phyloP scores from a whole-genome alignment of 2,113 vertebrate genomes.

The Nothocercus julius region DNA sequence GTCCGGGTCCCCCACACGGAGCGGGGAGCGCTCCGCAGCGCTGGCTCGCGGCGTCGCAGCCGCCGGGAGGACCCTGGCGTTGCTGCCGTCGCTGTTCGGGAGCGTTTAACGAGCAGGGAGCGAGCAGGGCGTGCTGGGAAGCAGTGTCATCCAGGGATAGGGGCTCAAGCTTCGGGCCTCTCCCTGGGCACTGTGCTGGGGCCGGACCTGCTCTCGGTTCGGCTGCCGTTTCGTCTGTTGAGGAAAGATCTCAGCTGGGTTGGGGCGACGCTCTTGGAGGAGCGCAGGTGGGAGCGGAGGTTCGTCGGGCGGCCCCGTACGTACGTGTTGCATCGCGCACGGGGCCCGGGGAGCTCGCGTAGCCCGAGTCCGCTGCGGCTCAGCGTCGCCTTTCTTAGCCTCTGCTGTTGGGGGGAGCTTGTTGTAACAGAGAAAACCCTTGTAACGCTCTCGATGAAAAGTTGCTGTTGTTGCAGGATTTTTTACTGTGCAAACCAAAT shows the following conservation, averaged over 20 bases:
- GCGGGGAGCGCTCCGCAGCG: too few species aligned
- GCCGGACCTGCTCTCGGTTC: not conserved
- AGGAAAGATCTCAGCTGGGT: not conserved
- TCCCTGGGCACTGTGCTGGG: not conserved
- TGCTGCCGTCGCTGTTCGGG: not conserved
- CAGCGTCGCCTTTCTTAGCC: not conserved
- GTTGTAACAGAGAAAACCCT: not conserved
- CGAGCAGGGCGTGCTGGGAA: accelerated
- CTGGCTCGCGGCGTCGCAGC: too few species aligned
- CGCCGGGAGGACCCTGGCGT: not conserved
- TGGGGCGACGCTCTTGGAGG: not conserved
- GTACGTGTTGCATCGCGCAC: accelerated
- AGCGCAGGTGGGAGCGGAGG: not conserved
- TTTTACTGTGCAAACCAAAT: not conserved
- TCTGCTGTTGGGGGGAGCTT: not conserved
- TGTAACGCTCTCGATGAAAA: not conserved
- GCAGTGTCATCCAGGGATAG: not conserved
- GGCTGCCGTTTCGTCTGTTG: not conserved
- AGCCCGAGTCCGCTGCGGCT: not conserved
- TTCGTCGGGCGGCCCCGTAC: not conserved
- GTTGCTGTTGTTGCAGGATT: not conserved
- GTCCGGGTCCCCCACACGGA: too few species aligned
- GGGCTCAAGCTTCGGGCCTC: not conserved
- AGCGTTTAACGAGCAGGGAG: not conserved
- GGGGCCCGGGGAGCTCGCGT: not conserved